Evolutionary conservation across 2,888 invertebrate genomes (phyloP), one percentile per base, ranked within the genome.

Genomic region (Iphiclides podalirius): DNA sequence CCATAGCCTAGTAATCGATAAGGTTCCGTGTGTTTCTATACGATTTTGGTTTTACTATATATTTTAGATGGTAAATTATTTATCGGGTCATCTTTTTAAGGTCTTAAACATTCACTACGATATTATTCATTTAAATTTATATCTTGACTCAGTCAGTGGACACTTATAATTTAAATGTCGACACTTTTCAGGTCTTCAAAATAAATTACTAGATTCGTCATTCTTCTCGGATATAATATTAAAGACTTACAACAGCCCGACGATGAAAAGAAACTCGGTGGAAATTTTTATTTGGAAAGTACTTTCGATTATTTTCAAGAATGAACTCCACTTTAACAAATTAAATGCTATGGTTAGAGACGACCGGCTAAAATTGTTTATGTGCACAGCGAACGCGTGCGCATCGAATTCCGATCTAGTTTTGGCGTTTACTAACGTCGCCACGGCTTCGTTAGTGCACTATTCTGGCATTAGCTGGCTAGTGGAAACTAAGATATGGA

Each of bases 381-480:
- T 52, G 11, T 52, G 53, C 16, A 37, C 44, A 0, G 15, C 55
- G 7, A 44, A 52, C 9, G 14, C 48, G 11, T 52, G 47, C 17
- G 42, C 39, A 4, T 42, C 61, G 9, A 51, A 57, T n/a, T 42
- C 57, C 4, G 58, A 46, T 4, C 47, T 67, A 2, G 54, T 62
- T 12, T 45, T 64, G 8, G 61, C 67, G 3, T 60, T 52, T 20
- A 50, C 66, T 6, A 60, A 66, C 36, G 47, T 67, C 13, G 53
- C 54, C 1, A 61, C 55, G 1, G 58, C 57, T 2, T 56, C 61
- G 33, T 51, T 66, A 16, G 51, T 55, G 2, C 72, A 73, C 33
- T 58, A 85, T 54, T 84, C 91, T 2, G 95, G 95, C 0, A 70
- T 93, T 17, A 77, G 87, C 13, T 95, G 93, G 92, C 79, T 94